A percentile compares a stretch with the other conserved stretches of the same genome.
Evolutionary conservation across 2,113 vertebrate species (phyloP).

Genomic region (Heptranchias perlo): DNA sequence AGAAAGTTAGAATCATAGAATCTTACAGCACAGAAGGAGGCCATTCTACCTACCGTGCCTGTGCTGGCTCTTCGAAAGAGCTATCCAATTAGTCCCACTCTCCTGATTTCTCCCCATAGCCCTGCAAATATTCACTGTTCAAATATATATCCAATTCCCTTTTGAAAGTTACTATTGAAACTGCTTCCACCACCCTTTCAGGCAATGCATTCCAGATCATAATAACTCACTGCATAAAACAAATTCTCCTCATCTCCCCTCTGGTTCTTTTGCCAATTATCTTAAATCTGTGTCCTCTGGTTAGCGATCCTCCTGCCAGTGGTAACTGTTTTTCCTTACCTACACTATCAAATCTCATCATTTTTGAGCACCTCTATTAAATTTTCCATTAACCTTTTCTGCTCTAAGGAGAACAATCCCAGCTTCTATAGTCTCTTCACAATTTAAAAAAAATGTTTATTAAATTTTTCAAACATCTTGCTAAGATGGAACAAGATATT

Average conservation of each 20-base stretch:
- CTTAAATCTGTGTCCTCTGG: not conserved
- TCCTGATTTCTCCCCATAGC: not conserved
- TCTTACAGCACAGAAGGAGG: not conserved
- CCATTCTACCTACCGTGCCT: not conserved
- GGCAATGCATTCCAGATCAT: not conserved
- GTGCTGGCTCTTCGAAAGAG: not conserved
- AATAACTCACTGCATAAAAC: not conserved
- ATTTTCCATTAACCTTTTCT: not conserved
- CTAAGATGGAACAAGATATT: not conserved
- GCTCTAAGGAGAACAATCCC: not conserved
- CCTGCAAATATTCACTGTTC: not conserved
- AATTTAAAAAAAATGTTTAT: not conserved
- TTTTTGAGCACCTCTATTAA: not conserved
- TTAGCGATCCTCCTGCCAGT: not conserved
- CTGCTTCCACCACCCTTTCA: not conserved
- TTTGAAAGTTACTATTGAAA: not conserved
- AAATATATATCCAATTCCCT: not conserved
- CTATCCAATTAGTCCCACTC: not conserved
- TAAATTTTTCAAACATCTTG: not conserved
- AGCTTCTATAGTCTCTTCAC: not conserved
- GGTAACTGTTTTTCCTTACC: not conserved
- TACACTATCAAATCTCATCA: not conserved
- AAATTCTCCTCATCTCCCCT: not conserved
- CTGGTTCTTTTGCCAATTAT: not conserved
- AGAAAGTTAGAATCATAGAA: not conserved